Base-by-base conservation (phyloP, 2,113 vertebrate genomes). In the Coreoperca whiteheadi region DNA sequence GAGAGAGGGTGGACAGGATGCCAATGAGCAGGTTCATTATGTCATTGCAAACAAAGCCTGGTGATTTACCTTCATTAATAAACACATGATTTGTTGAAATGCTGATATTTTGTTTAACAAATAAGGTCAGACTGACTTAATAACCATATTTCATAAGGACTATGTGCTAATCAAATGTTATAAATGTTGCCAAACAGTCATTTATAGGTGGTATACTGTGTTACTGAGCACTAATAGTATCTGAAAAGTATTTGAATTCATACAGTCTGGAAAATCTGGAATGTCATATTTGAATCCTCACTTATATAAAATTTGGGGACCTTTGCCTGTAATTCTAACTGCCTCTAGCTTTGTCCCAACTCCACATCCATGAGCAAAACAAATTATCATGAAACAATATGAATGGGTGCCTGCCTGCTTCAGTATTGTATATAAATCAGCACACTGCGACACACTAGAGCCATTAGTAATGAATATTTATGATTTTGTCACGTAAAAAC, bases 11-110 rank as follows among this genome's bases (percentile, higher is more conserved):
- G 54, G 6, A 43, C 8, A 34, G n/a, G 11, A 23, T 14, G 23
- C 69, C n/a, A 12, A 2, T 14, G 16, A 82, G 39, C 34, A 59
- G 73, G 66, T 72, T 70, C 72, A 86, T 84, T 66, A 86, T 63
- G 2, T 89, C 89, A 88, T 41, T 57, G 25, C 41, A 83, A 61
- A 86, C 50, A 66, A 1, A 69, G 16, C 32, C 50, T 56, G 54
- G n/a, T 59, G 60, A 56, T 28, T 54, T 74, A 23, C 50, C 50
- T 32, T 77, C 5, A 61, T 41, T 23, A 64, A 66, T 21, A 51
- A 37, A 78, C 10, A 30, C 15, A 50, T 6, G 1, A 18, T 34
- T 30, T 65, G 7, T 2, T 54, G 1, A 30, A 64, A 74, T 28
- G 21, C 28, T 59, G 16, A 70, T n/a, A 53, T 53, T 64, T 76